Base-by-base conservation (phyloP, 1,140 invertebrate genomes). In the Leptoteleia sp. region DNA sequence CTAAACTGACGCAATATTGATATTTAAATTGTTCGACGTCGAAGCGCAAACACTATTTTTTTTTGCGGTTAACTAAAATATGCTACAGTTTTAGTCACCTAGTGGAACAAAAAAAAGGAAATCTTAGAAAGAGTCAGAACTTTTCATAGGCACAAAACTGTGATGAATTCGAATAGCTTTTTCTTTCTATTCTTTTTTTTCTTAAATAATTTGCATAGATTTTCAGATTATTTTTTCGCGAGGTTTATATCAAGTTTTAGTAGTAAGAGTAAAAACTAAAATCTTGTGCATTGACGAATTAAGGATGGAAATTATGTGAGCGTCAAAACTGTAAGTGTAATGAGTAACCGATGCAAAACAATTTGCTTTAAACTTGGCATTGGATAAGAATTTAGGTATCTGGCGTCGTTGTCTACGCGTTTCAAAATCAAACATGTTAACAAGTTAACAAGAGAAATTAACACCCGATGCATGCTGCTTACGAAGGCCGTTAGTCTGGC, bases 381-480 rank as follows among this genome's bases (percentile, higher is more conserved):
- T 72, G 70, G 62, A 65, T 45, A 37, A 27, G 42, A 15, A 67
- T 72, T 82, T 79, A 81, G 75, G 65, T 81, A 78, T 78, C 73
- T 76, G 64, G 33, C 65, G 47, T 76, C 64, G 54, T 68, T 71
- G 40, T 37, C 22, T 71, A 19, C 59, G 61, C 62, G 45, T 42
- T 72, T 67, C 55, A 52, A 75, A 65, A 65, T 42, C 48, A 43
- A 79, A 79, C 42, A 67, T 72, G 48, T 76, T 81, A 81, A 81
- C 76, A 78, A 78, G 50, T 81, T 81, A 81, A 81, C 76, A 79
- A 76, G 71, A 79, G 57, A 83, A 83, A 83, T 86, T 87, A 87
- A 85, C 82, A 82, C 76, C 71, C 80, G 73, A 83, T 83, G 86
- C 86, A 88, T 86, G 86, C 59, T 75, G 79, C 80, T 82, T 85